Base-by-base conservation (phyloP, 2,797 vertebrate species). In the Poeciliopsis presidionis region DNA sequence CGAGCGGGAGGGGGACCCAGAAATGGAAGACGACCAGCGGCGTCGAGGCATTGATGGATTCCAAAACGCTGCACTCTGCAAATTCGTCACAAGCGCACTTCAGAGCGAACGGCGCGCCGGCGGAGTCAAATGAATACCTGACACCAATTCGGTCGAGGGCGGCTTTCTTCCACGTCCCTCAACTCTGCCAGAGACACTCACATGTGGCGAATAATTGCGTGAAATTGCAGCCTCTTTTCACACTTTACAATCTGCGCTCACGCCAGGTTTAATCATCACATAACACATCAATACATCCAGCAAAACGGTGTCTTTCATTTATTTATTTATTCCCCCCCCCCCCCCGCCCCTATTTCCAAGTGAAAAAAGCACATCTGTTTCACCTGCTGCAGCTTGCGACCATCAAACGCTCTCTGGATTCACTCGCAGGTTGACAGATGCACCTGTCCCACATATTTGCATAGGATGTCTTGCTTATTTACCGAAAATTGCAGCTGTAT, bases 101-200 rank as follows among this genome's bases (percentile, higher is more conserved):
- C 83, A 84, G 80, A 86, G 82, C 74, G 41, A 84, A 82, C 81
- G 80, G 80, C 81, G 83, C 72, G 75, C 76, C 16, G 55, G 55
- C 80, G 20, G 77, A 84, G 85, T 90, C 84, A 90, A 91, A 93
- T 92, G 87, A 91, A 89, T 82, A 84, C 74, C 89, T 91, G 92
- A 87, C 90, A 90, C 81, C 88, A 88, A 86, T 91, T 93, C 85
- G 51, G 81, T 78, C 0, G 53, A 89, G 81, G 85, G 88, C 59
- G 69, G 69, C 83, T 82, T 86, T 82, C 80, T 85, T 88, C 77
- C 79, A 77, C 73, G 30, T 80, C 76, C 57, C 77, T 74, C 72
- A 77, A 77, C 73, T 67, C 78, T 73, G 73, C 76, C 14, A 4
- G 80, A 84, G 79, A 87, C 61, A 47, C 82, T 91, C 83, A 79